Evolutionary conservation across 2,113 vertebrate species (phyloP).

Genomic region (Xenus cinereus): DNA sequence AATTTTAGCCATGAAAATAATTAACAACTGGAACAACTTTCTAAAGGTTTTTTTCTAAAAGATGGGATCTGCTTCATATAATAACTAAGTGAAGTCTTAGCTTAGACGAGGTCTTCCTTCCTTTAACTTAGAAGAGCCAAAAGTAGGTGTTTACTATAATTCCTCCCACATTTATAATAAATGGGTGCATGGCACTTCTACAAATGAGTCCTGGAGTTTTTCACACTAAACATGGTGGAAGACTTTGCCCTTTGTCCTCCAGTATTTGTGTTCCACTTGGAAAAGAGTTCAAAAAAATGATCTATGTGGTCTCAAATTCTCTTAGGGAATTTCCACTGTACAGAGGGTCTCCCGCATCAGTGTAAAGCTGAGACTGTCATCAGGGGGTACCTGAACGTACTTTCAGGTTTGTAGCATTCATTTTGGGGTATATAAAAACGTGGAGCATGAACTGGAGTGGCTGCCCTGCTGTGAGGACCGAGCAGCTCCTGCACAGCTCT

Average conservation of each 20-base stretch:
- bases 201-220: background rate
- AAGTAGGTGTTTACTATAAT: background rate
- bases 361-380: background rate
- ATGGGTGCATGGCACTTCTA: background rate
- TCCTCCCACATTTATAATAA: background rate
- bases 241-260: background rate
- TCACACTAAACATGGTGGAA: background rate
- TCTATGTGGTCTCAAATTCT: background rate
- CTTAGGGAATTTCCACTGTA: background rate
- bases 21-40: background rate
- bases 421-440: background rate
- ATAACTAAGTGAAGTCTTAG: background rate
- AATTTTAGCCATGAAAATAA: background rate
- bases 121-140: background rate
- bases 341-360: background rate
- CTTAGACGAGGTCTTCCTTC: background rate
- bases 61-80: background rate
- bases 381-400: background rate
- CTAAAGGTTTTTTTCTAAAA: background rate
- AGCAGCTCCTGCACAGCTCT: background rate
- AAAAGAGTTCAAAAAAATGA: background rate
- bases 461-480: background rate
- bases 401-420: background rate
- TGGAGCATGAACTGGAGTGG: background rate
- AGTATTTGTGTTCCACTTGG: background rate